Evolutionary conservation across 2,113 vertebrate species (phyloP).

Genomic region (Rynchops niger): DNA sequence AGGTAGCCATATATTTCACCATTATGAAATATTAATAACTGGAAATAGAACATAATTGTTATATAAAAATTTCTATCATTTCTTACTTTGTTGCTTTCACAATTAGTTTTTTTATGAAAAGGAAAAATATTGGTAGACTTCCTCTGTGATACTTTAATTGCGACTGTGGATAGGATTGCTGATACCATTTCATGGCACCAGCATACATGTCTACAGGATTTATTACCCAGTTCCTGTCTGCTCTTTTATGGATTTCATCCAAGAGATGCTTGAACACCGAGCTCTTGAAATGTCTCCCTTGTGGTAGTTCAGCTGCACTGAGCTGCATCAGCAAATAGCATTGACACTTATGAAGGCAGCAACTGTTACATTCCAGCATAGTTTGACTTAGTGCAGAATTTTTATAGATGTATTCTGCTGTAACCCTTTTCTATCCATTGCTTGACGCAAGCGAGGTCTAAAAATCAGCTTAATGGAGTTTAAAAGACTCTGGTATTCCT

Average conservation of each 20-base stretch:
- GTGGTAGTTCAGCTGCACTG: constrained; percentile 55
- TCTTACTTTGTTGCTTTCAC: not conserved
- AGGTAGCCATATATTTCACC: not conserved
- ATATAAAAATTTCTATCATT: not conserved
- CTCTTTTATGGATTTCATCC: constrained; percentile 70
- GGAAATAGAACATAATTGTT: not conserved
- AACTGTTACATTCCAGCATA: constrained; percentile 68
- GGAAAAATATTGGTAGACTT: not conserved
- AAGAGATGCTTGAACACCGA: constrained; percentile 60
- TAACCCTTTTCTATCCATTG: constrained; percentile 62
- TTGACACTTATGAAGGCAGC: constrained; percentile 63
- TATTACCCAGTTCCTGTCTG: constrained; percentile 67
- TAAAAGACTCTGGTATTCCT: not conserved
- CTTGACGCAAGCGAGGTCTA: not conserved
- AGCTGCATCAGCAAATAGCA: constrained; percentile 72
- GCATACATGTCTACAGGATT: constrained; percentile 60
- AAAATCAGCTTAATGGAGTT: constrained; percentile 4
- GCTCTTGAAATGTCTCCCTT: constrained; percentile 69
- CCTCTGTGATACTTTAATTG: constrained; percentile 20
- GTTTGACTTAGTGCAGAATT: constrained; percentile 61
- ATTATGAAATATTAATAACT: not conserved
- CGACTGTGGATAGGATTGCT: constrained; percentile 19
- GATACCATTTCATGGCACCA: constrained; percentile 47
- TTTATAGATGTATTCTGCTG: constrained; percentile 47
- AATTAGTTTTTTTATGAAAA: not conserved